phyloP scores from a whole-genome alignment of 2,888 invertebrate species.

The Eristalis pertinax region DNA sequence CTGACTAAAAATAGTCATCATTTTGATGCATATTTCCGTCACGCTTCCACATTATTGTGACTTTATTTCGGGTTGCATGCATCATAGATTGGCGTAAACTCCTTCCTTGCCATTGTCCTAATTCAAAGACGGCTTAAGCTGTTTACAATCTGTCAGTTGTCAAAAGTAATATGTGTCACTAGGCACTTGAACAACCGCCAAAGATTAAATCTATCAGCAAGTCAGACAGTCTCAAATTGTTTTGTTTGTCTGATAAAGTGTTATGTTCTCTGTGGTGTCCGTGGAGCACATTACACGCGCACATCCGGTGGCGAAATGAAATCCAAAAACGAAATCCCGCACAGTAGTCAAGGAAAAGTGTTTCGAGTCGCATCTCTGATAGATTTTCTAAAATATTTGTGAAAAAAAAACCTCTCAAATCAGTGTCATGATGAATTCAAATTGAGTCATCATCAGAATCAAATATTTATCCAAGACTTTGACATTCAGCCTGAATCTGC shows the following conservation, averaged over 20 bases:
- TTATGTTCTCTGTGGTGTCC: background rate
- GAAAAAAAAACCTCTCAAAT: background rate
- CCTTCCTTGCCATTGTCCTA: no score
- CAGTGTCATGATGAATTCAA: background rate
- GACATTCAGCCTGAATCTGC: background rate
- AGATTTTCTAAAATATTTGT: background rate
- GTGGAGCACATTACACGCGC: background rate
- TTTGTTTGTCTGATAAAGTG: background rate
- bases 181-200: background rate
- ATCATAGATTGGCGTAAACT: no score
- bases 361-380: background rate
- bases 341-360: background rate
- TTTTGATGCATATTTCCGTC: no score
- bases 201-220: background rate
- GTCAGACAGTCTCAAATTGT: background rate
- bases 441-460: background rate
- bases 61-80: no score
- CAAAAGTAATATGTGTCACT: background rate
- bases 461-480: background rate
- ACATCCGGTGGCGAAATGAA: background rate
- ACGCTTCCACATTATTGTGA: no score
- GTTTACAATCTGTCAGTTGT: background rate
- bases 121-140: background rate
- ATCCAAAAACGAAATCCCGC: background rate
- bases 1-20: no score